Evolutionary conservation across 1,140 invertebrate species (phyloP).

Genomic region (Homalodisca vitripennis): DNA sequence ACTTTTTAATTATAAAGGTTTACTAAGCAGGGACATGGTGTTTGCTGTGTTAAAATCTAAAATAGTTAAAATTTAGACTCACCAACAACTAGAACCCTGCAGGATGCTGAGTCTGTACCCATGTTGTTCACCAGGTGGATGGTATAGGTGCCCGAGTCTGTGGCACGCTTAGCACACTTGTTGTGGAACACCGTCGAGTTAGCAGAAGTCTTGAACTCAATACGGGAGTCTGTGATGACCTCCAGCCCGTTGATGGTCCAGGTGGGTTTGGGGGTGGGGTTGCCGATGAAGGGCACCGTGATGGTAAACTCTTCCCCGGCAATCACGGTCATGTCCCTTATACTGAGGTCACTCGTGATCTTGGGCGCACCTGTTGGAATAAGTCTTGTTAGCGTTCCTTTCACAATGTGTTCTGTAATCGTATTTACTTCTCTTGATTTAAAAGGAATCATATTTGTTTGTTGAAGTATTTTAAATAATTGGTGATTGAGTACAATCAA

Average conservation of each 20-base stretch:
- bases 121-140: conserved; percentile 85
- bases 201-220: conserved; percentile 84
- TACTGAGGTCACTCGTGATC: conserved; percentile 90
- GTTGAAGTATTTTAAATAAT: too few species aligned
- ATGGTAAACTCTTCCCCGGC: conserved; percentile 96
- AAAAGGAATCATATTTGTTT: too few species aligned
- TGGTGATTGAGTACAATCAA: too few species aligned
- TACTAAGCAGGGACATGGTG: too few species aligned
- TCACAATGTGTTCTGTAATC: too few species aligned
- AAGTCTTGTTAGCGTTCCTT: too few species aligned
- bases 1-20: too few species aligned
- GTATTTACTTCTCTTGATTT: too few species aligned
- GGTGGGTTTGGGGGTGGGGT: conserved; percentile 81
- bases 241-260: conserved; percentile 90
- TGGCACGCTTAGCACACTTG: conserved; percentile 76
- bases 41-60: too few species aligned
- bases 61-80: conserved; percentile 45
- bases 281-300: conserved; percentile 88
- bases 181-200: conserved; percentile 82
- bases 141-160: conserved; percentile 89
- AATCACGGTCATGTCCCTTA: conserved; percentile 91
- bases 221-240: conserved; percentile 74
- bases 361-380: conserved; percentile 79
- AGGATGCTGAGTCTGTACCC: conserved; percentile 85
- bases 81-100: conserved; percentile 79